phyloP scores from a whole-genome alignment of 2,888 invertebrate species.

The Drosophila hamatofila region DNA sequence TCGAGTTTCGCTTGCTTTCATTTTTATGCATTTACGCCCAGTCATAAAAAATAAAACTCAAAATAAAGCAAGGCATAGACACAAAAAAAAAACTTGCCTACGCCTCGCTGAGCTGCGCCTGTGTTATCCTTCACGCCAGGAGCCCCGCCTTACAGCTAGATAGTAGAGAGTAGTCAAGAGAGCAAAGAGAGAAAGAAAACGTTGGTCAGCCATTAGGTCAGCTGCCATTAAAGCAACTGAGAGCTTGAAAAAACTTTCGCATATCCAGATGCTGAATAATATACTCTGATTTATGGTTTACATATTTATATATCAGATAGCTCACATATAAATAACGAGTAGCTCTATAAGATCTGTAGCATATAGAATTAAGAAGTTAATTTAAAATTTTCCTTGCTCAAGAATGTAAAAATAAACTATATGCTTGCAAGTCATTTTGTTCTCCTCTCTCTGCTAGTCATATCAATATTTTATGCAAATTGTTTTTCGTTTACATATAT shows the following conservation, averaged over 20 bases:
- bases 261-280: background rate
- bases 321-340: background rate
- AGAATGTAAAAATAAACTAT: background rate
- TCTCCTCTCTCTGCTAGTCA: background rate
- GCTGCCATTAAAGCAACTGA: constrained; percentile 33
- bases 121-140: constrained; percentile 45
- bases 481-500: too few species aligned
- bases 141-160: constrained; percentile 23
- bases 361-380: too few species aligned
- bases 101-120: constrained; percentile 54
- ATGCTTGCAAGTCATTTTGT: background rate
- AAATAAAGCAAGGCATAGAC: constrained; percentile 57
- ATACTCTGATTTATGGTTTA: background rate
- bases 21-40: constrained; percentile 73
- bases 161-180: constrained; percentile 3
- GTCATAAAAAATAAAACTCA: constrained; percentile 60
- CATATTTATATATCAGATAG: background rate
- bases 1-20: constrained; percentile 27
- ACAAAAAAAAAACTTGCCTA: constrained; percentile 48
- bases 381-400: background rate
- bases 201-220: constrained; percentile 28
- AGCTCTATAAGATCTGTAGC: background rate
- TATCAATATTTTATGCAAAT: too few species aligned
- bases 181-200: background rate
- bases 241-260: constrained; percentile 4